These are phyloP conservation scores for Tanytarsus gracilentus DNA, from an alignment of 2,888 invertebrate genomes.

Conservation along the genomic window DNA sequence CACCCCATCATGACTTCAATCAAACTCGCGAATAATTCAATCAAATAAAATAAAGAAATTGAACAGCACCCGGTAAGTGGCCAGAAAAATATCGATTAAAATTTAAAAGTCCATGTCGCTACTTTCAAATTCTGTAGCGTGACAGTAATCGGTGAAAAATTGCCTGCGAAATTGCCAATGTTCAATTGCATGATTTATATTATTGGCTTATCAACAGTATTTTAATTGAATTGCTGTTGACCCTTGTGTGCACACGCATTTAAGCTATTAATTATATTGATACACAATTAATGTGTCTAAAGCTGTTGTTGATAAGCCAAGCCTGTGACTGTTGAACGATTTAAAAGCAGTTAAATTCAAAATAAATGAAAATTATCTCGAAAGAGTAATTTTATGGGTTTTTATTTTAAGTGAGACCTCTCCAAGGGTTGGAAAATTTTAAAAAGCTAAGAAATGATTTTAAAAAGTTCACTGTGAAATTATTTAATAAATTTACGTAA, in stretches of 20 bases:
- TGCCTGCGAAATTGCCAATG: neutral
- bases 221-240: conserved; percentile 9
- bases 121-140: neutral
- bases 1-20: no score
- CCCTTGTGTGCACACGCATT: conserved; percentile 1
- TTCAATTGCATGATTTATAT: conserved; percentile 10
- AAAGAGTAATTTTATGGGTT: no score
- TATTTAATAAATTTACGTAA: no score
- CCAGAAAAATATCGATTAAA: no score
- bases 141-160: neutral
- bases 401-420: no score
- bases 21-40: no score
- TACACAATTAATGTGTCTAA: neutral
- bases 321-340: neutral
- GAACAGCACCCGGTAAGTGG: no score
- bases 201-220: neutral
- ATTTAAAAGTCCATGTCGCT: neutral
- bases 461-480: no score
- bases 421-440: no score
- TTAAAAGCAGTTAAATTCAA: neutral
- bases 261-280: neutral
- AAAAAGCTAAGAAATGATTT: no score
- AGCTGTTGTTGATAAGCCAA: neutral
- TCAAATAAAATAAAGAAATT: no score
- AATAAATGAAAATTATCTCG: neutral